Base-by-base conservation (phyloP, 37 sponge, comb jelly and placozoan genomes). In the Axinella damicornis region DNA sequence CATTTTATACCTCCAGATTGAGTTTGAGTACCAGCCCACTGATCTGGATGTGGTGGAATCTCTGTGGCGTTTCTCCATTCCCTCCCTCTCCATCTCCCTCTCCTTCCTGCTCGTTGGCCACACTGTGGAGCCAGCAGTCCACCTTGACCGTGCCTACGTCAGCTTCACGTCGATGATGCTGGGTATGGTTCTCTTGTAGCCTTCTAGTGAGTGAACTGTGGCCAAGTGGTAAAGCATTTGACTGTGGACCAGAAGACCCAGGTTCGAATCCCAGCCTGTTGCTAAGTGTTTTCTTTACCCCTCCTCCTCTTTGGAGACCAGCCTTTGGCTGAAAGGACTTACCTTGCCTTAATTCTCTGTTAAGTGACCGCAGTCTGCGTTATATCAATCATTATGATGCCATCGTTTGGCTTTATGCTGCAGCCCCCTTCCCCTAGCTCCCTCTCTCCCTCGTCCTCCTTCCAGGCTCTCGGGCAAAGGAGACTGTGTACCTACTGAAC, bases 31-130 rank as follows among this genome's bases (percentile, higher is more conserved):
- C 60, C 61, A 39, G 2, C 92, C 97, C 2, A 59, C 71, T 60
- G 32, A 83, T 5, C 78, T 88, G 57, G 88, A 96, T 1, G 15
- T 77, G 33, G 72, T 84, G 55, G 99, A 98, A 71, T 78, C 88
- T 12, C 65, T 94, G 57, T 98, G 99, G 99, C 53, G 65, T 62
- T 98, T 98, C 71, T 91, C 97, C n/a, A 98, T 98, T 31, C 90
- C 95, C n/a, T 78, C 89, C 14, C 88, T 86, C 30, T 83, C 82
- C 71, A 53, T 95, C 34, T 76, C 88, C 36, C 73, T 87, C 39
- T 78, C 97, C 13, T 92, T 98, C 71, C 92, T 98, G 52, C 75
- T 98, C 27, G 95, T 96, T 0, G 97, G 97, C 4, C 85, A 86
- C 38, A 89, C 94, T 15, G 41, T 59, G 33, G 99, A 98, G 67